These are phyloP conservation scores for Sialis lutaria DNA, from an alignment of 2,888 invertebrate genomes.

Conservation along the genomic window DNA sequence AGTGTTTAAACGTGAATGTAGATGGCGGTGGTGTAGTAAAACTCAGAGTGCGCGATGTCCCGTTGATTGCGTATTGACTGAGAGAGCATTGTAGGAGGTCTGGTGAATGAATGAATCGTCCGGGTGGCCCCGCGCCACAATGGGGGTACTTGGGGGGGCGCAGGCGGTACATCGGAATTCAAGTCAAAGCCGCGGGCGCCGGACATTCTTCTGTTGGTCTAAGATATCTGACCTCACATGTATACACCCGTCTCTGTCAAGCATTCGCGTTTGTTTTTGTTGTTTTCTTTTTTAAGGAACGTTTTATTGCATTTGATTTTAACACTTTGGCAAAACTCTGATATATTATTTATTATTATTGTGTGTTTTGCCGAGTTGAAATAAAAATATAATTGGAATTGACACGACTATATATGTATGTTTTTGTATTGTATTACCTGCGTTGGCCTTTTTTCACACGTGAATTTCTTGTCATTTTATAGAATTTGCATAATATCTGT, in stretches of 20 bases:
- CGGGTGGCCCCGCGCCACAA: constrained; percentile 18
- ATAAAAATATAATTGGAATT: too few species aligned
- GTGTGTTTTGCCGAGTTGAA: too few species aligned
- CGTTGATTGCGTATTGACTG: background rate
- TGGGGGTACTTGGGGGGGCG: constrained; percentile 20
- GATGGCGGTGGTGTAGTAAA: background rate
- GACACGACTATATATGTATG: too few species aligned
- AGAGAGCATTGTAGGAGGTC: constrained; percentile 31
- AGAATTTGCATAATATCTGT: too few species aligned
- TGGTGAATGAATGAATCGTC: constrained; percentile 31
- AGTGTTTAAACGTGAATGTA: background rate
- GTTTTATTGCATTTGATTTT: too few species aligned
- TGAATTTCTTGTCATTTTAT: too few species aligned
- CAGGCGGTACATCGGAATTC: constrained; percentile 28
- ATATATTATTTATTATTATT: too few species aligned
- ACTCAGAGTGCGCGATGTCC: background rate
- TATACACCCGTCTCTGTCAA: background rate
- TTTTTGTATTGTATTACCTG: too few species aligned
- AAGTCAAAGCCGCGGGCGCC: constrained; percentile 34
- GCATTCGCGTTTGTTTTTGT: background rate
- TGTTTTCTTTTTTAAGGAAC: too few species aligned
- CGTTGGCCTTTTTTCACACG: too few species aligned
- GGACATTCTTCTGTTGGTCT: constrained; percentile 32
- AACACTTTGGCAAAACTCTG: too few species aligned
- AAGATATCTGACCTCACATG: constrained; percentile 24